Evolutionary conservation across 2,888 invertebrate genomes (phyloP), one percentile per base, ranked within the genome.

Genomic region (Drosophila glabriapex): DNA sequence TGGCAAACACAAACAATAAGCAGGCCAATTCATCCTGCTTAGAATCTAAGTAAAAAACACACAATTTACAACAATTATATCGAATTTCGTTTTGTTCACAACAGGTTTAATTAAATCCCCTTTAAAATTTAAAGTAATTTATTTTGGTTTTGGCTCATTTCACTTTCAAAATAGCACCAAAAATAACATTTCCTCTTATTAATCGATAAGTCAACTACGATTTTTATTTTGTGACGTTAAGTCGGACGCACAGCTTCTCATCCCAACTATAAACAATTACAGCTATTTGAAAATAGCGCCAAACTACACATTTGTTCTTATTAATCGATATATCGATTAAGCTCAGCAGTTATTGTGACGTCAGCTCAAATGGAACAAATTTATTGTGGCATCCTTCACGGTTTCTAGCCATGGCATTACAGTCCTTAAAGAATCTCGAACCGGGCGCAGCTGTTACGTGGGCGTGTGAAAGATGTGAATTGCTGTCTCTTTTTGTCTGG

Each of bases 1-100:
- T 92, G 59, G 85, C 92, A 3, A 88, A 82, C 41, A 80, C 71
- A 6, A 85, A 64, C 53, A 80, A 69, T 25, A 37, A 65, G 3
- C 78, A 58, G 31, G 25, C 68, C 2, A 59, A 25, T 25, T 25
- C 56, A 22, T 31, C 82, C 35, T 59, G 83, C 46, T 62, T 85
- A 67, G 78, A 69, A 43, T 3, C 53, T 61, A 61, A 58, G 39
- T 56, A 39, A 56, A 29, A n/a, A 56, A 56, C 9, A 29, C 5
- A 28, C 31, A 35, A 25, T 71, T 39, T 19, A 25, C 9, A 53
- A 9, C 22, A 39, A 19, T 25, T 28, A 35, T 52, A 31, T 19
- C n/a, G 9, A n/a, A 28, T 50, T 28, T 19, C 3, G 50, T 28
- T 50, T 37, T 22, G 22, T 4, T 25, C 22, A 14, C 46, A 22